These are phyloP conservation scores for Ceratina calcarata DNA, from an alignment of 1,140 invertebrate species.

Conservation along the genomic window DNA sequence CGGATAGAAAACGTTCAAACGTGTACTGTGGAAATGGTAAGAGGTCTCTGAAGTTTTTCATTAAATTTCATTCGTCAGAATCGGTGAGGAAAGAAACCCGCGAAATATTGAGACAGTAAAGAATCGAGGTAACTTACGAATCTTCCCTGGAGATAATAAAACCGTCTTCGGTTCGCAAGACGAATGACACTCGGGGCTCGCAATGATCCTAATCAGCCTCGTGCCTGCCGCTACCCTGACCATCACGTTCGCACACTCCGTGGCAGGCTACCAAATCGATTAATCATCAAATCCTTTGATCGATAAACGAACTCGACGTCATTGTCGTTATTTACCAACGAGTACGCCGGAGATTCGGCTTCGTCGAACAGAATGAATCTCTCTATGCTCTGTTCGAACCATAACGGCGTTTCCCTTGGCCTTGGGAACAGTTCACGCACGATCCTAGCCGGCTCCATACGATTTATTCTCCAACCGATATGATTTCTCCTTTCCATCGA, in stretches of 20 bases:
- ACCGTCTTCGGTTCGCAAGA: slow-evolving; percentile 84
- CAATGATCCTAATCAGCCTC: slow-evolving; percentile 84
- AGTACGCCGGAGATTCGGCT: slow-evolving; percentile 81
- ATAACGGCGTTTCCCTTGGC: slow-evolving; percentile 82
- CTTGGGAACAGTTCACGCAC: slow-evolving; percentile 85
- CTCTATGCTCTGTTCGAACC: slow-evolving; percentile 86
- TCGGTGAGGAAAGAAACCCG: too few relatives aligned
- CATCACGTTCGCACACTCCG: slow-evolving; percentile 89
- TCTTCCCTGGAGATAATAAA: slow-evolving; percentile 81
- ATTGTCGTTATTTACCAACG: slow-evolving; percentile 80
- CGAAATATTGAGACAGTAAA: too few relatives aligned
- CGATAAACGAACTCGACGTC: too few relatives aligned
- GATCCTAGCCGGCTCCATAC: slow-evolving; percentile 84
- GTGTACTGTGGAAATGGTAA: too few relatives aligned
- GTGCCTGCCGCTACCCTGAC: slow-evolving; percentile 84
- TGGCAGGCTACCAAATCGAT: slow-evolving; percentile 81
- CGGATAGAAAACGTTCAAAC: too few relatives aligned
- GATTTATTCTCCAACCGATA: slow-evolving; percentile 85
- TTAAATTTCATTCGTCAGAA: too few relatives aligned
- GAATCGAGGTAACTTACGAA: too few relatives aligned
- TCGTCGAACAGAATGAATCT: slow-evolving; percentile 87
- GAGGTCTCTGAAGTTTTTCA: neutral
- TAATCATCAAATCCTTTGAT: too few relatives aligned
- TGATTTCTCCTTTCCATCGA: slow-evolving; percentile 70
- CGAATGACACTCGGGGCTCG: slow-evolving; percentile 85